Conservation (phyloP, 1,140 invertebrate species). For the Drosophila tsacasi region DNA sequence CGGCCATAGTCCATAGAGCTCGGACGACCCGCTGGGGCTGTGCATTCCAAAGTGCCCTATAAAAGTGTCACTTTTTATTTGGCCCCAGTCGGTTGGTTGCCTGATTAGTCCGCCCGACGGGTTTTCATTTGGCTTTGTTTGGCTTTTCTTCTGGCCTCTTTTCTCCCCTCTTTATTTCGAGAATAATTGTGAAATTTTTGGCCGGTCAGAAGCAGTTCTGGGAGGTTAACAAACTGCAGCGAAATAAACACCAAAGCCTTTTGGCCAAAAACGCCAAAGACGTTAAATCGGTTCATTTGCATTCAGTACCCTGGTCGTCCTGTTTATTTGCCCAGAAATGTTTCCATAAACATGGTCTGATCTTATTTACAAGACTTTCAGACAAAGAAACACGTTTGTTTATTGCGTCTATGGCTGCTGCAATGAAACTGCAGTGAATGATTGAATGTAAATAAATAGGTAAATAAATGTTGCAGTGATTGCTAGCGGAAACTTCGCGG, state of each 20-base stretch:
- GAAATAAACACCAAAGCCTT: conserved; percentile 30
- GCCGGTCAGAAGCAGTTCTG: conserved; percentile 15
- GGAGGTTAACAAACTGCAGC: conserved; percentile 63
- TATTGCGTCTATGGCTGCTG: conserved; percentile 19
- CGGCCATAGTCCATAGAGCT: conserved; percentile 27
- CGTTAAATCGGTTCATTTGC: conserved; percentile 49
- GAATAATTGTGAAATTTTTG: conserved; percentile 13
- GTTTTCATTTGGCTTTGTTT: conserved; percentile 26
- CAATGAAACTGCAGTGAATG: conserved; percentile 38
- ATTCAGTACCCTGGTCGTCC: conserved; percentile 26
- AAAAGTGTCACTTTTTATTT: conserved; percentile 80
- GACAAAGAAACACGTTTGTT: conserved; percentile 42
- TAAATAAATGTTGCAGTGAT: conserved; percentile 18
- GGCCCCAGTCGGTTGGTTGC: conserved; percentile 29
- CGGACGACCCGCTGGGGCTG: conserved; percentile 55
- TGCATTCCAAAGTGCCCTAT: conserved; percentile 75
- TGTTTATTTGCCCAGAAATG: conserved; percentile 68
- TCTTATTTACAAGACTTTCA: conserved; percentile 49
- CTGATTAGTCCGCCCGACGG: conserved; percentile 57
- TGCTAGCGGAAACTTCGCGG: conserved; percentile 1
- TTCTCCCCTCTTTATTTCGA: not conserved
- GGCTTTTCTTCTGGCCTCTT: not conserved
- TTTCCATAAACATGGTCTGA: conserved; percentile 57
- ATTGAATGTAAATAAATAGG: conserved; percentile 31
- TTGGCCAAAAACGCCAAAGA: conserved; percentile 41